Evolutionary conservation across 2,113 vertebrate species (phyloP), one percentile per base, ranked within the genome.

Genomic region (Silurus asotus): DNA sequence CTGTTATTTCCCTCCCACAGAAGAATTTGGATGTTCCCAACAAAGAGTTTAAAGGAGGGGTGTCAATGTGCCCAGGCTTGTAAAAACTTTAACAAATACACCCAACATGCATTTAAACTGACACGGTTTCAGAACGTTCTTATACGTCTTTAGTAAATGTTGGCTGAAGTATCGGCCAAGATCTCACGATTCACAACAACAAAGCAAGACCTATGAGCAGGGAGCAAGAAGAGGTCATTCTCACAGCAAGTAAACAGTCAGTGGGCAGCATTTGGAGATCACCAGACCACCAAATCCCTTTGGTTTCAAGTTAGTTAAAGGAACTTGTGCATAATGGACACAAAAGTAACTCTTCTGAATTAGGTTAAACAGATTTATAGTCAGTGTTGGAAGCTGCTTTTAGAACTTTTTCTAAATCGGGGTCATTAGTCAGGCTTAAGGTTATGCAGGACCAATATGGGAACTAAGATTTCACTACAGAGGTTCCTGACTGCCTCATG

Each of bases 221-320:
- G 85, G 49, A 76, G 58, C 70, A 82, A 75, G 69, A 20, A 74
- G 78, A 81, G 79, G 78, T 80, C 65, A 74, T 53, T 81, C 67
- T 45, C 69, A 75, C 25, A 55, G 61, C 7, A 70, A 82, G 48
- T n/a, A 81, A 75, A 25, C 19, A n/a, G 75, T 82, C 69, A 86
- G 48, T 15, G 13, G 23, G 37, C 65, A 19, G 65, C 23, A 45
- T 14, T 82, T 81, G 62, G n/a, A 61, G 20, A 17, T 65, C 37
- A 75, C 23, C 69, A 20, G 10, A 37, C 67, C 55, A 67, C 58
- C 49, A 53, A 72, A 74, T 53, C 25, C 20, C 1, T 28, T 67
- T 56, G 3, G 81, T 51, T 83, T 83, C n/a, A 79, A 37, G n/a
- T 28, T n/a, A 78, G 37, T 82, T 23, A 82, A 83, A 55, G 58